phyloP scores from a whole-genome alignment of 2,888 invertebrate genomes.

The Abscondita cerata region DNA sequence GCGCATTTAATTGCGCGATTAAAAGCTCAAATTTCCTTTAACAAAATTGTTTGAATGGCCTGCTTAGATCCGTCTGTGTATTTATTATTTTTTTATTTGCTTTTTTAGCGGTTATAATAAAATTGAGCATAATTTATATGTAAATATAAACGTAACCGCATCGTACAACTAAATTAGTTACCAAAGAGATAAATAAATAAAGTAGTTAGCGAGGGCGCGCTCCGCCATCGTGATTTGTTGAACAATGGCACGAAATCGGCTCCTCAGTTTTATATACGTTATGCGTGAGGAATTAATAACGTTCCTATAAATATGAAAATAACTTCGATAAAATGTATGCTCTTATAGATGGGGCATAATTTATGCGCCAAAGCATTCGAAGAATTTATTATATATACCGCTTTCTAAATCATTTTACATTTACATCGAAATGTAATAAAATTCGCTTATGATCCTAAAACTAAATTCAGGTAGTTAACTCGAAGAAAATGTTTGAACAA shows the following conservation, averaged over 20 bases:
- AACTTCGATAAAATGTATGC: conserved; percentile 25
- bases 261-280: conserved; percentile 30
- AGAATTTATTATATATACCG: conserved; percentile 6
- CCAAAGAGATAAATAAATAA: conserved; percentile 40
- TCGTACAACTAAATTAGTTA: conserved; percentile 37
- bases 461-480: too few species aligned
- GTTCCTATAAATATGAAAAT: conserved; percentile 27
- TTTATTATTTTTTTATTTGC: not conserved
- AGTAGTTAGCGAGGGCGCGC: conserved; percentile 35
- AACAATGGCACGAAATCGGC: conserved; percentile 37
- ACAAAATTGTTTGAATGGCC: not conserved
- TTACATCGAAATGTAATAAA: too few species aligned
- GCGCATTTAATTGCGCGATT: conserved; percentile 28
- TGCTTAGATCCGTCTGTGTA: not conserved
- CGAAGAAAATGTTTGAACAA: too few species aligned
- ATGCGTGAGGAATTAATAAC: conserved; percentile 35
- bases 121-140: conserved; percentile 20
- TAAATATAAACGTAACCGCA: conserved; percentile 28
- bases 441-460: too few species aligned
- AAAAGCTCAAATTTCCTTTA: conserved; percentile 21
- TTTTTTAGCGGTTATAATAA: too few species aligned
- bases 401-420: too few species aligned
- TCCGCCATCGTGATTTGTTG: conserved; percentile 35
- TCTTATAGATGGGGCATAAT: conserved; percentile 23
- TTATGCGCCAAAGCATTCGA: conserved; percentile 14